Evolutionary conservation across 1,140 invertebrate genomes (phyloP), one percentile per base, ranked within the genome.

Genomic region (Drosophila varians): DNA sequence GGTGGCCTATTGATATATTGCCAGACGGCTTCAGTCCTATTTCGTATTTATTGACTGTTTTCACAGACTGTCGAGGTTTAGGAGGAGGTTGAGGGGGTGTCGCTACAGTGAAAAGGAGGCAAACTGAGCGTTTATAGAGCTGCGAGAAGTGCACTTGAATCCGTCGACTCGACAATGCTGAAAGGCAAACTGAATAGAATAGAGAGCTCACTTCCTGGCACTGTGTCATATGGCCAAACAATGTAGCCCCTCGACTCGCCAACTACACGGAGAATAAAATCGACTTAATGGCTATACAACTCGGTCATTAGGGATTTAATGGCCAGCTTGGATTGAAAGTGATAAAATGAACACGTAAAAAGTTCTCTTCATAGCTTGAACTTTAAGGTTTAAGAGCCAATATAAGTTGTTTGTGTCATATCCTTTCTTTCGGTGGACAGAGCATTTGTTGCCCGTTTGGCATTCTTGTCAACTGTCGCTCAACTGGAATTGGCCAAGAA

Each of bases 41-140:
- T n/a, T 46, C 66, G 73, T 75, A 84, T 61, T 87, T 87, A 80
- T 86, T 87, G 80, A 77, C 73, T 80, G 57, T 65, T 79, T 73
- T 61, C 34, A 36, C 45, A 47, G 19, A 14, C 6, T 12, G n/a
- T 11, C n/a, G n/a, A n/a, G n/a, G n/a, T n/a, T n/a, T n/a, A n/a
- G 11, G n/a, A 43, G 18, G 28, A 19, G 14, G 23, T 4, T 7
- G n/a, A 21, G 16, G 25, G 11, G 8, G 11, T 18, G 11, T 34
- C 4, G 12, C 5, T 9, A 16, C 16, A 11, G 6, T 36, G 57
- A 28, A 46, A 62, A 47, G 56, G 23, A 64, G 48, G 49, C 45
- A 43, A 61, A 43, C 23, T 52, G 42, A 23, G 47, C 42, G 54
- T 31, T 72, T 61, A 46, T 48, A 45, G 21, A 36, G 23, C 56